These are phyloP conservation scores for Typhlichthys subterraneus DNA, from an alignment of 2,797 vertebrate species.

Conservation along the genomic window DNA sequence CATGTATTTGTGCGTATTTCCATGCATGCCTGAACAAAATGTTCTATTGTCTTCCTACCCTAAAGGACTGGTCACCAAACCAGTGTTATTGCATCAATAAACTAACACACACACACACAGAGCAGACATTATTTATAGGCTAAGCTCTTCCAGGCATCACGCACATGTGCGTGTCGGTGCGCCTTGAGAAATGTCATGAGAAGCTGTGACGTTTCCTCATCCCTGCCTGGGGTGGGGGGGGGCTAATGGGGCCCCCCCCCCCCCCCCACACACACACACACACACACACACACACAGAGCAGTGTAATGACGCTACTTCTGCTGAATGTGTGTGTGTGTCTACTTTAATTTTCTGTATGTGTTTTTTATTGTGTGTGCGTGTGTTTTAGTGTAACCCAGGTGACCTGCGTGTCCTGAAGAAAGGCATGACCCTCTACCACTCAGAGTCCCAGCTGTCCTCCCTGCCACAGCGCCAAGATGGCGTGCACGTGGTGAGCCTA, in stretches of 20 bases:
- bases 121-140: constrained; percentile 64
- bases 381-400: constrained; percentile 81
- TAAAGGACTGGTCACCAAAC: too few species aligned
- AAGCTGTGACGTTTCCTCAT: constrained; percentile 36
- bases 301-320: too few species aligned
- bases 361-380: constrained; percentile 25
- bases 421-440: constrained; percentile 91
- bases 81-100: not conserved
- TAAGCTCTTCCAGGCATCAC: constrained; percentile 38
- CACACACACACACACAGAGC: too few species aligned
- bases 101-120: constrained; percentile 13
- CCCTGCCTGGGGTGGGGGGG: constrained; percentile 21
- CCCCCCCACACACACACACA: too few species aligned
- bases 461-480: constrained; percentile 86
- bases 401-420: constrained; percentile 88
- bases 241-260: constrained; percentile 17
- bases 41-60: too few species aligned
- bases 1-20: constrained; percentile 10
- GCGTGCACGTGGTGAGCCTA: constrained; percentile 86
- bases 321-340: not conserved
- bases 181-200: constrained; percentile 69
- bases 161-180: constrained; percentile 33
- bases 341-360: constrained; percentile 3
- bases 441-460: constrained; percentile 93
- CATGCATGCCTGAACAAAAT: not conserved